Evolutionary conservation across 53 echinoderm and acorn worm species (phyloP), one percentile per base, ranked within the genome.

Genomic region (Luidia sarsii): DNA sequence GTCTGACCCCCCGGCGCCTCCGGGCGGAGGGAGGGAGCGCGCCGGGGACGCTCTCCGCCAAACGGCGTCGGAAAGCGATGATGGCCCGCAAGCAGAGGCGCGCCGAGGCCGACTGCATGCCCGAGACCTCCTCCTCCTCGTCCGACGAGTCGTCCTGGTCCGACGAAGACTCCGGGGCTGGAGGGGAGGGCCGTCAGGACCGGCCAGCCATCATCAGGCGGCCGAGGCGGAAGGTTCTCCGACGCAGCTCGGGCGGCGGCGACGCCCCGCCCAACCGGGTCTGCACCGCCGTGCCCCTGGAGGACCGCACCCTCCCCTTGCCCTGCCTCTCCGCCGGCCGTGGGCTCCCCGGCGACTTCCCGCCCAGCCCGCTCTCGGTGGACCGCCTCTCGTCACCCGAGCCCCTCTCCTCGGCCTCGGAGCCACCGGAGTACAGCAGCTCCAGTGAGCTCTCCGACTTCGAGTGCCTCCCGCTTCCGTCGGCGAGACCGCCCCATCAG

Each of bases 261-360:
- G 29, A 24, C 16, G 82, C 69, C 7, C 90, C 90, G 2, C 90
- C 90, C 27, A 90, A 90, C 43, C 57, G 59, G 24, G 34, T 71
- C 32, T 86, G 86, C 43, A 86, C 86, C 0, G 81, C 90, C 13
- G 90, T 90, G 2, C 90, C 90, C 4, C 33, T 86, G 29, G n/a
- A 48, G 53, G 90, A 90, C 32, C 81, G 90, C 45, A 86, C 84
- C 39, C 75, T 90, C 6, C 86, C 90, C 52, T 14, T 69, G 29
- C 54, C 60, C 18, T 54, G 77, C 23, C 48, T 77, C 60, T 60
- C 77, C 20, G 61, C 41, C 41, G 77, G 61, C 21, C 43, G 59
- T 4, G 59, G 16, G 28, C 30, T 77, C 9, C 43, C 28, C 27
- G 55, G 20, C 39, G 45, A 60, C 61, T 31, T 77, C 31, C 31